These are phyloP conservation scores for Fistularia tabacaria DNA, from an alignment of 2,797 vertebrate genomes.

Conservation along the genomic window DNA sequence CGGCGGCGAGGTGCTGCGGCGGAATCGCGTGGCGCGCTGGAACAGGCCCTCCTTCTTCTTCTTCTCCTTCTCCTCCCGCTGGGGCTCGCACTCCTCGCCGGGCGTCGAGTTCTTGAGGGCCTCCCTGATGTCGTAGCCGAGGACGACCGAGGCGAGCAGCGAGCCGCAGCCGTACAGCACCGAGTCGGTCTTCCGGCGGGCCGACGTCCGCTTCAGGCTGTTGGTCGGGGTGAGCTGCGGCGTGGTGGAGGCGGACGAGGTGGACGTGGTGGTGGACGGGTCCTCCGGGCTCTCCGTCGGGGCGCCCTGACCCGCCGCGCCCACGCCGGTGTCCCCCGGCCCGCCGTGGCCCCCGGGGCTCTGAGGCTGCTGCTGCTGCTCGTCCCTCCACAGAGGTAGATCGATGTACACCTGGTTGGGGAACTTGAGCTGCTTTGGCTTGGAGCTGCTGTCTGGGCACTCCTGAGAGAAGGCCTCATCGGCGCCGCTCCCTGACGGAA, in stretches of 20 bases:
- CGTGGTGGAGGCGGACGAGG: conserved; percentile 75
- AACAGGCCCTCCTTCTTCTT: conserved; percentile 86
- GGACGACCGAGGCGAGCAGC: conserved; percentile 84
- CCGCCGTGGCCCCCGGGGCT: conserved; percentile 41
- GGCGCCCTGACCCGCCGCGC: conserved; percentile 27
- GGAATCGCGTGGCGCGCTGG: conserved; percentile 82
- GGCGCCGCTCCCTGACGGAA: conserved; percentile 65
- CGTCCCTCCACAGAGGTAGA: conserved; percentile 91
- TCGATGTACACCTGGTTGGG: conserved; percentile 87
- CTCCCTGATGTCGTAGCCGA: conserved; percentile 86
- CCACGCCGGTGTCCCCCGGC: conserved; percentile 43
- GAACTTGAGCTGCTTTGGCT: conserved; percentile 90
- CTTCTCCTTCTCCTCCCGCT: conserved; percentile 79
- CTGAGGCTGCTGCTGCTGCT: conserved; percentile 77
- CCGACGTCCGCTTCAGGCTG: conserved; percentile 76
- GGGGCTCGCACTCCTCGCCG: conserved; percentile 74
- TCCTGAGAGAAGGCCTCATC: conserved; percentile 77
- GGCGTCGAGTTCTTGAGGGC: conserved; percentile 60
- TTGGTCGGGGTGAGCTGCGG: conserved; percentile 83
- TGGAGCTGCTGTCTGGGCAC: conserved; percentile 77
- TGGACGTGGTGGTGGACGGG: conserved; percentile 72
- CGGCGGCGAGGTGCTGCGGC: conserved; percentile 80
- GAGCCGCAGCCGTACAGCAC: conserved; percentile 82
- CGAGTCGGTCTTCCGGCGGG: conserved; percentile 79
- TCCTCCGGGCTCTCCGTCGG: conserved; percentile 76